Evolutionary conservation across 2,888 invertebrate genomes (phyloP).

Genomic region (Leucophora obtusa): DNA sequence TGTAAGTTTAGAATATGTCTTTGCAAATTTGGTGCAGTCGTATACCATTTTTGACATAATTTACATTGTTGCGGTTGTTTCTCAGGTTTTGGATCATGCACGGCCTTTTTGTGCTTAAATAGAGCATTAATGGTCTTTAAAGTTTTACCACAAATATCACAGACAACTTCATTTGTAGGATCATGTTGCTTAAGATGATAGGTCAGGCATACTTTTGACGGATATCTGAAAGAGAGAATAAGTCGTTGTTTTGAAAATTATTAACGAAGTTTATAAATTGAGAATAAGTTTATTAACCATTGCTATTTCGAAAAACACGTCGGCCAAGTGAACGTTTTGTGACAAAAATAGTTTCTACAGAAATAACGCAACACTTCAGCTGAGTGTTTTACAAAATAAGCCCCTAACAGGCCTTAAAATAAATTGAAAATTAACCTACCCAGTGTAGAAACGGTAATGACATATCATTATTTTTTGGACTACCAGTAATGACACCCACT

Average conservation of each 20-base stretch:
- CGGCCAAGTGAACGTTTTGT: too few relatives aligned
- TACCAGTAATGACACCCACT: too few relatives aligned
- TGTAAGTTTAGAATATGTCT: slow-evolving; percentile 19
- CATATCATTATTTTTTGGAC: too few relatives aligned
- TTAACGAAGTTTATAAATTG: neutral
- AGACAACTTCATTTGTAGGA: slow-evolving; percentile 7
- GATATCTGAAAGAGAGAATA: slow-evolving; percentile 20
- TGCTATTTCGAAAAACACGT: too few relatives aligned
- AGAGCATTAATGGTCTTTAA: slow-evolving; percentile 19
- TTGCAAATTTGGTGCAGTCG: neutral
- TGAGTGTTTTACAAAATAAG: too few relatives aligned
- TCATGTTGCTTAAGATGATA: slow-evolving; percentile 17
- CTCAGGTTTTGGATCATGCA: slow-evolving; percentile 3
- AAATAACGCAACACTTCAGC: too few relatives aligned
- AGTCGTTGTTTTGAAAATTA: neutral
- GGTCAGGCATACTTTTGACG: neutral
- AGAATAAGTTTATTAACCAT: too few relatives aligned
- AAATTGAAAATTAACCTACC: too few relatives aligned
- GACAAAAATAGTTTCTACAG: too few relatives aligned
- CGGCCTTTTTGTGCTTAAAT: slow-evolving; percentile 26
- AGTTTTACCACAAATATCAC: slow-evolving; percentile 16
- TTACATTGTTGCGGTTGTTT: slow-evolving; percentile 11
- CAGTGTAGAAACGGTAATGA: too few relatives aligned
- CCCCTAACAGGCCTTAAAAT: too few relatives aligned
- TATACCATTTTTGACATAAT: slow-evolving; percentile 27